Conservation (phyloP, 2,888 invertebrate genomes). For the Caenorhabditis wallacei region DNA sequence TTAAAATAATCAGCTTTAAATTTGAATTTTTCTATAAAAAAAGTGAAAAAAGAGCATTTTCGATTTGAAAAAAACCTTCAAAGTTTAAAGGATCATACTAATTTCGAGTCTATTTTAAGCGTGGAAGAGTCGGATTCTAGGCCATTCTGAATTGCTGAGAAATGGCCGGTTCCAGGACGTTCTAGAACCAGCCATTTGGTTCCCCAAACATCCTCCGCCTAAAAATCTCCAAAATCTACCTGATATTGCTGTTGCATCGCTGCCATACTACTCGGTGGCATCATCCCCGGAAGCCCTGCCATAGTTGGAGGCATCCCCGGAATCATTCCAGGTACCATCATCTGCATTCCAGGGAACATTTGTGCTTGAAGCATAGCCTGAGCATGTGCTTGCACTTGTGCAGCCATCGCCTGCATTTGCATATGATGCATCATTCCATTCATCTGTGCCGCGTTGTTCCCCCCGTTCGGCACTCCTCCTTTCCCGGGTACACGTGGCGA, state of each 20-base stretch:
- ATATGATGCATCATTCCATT: conserved; percentile 48
- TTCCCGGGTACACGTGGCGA: conserved; percentile 55
- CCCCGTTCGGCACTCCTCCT: conserved; percentile 41
- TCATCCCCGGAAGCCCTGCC: conserved; percentile 65
- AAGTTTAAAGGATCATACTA: too few relatives aligned
- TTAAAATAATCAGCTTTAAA: too few relatives aligned
- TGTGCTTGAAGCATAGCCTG: conserved; percentile 55
- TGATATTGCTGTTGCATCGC: conserved; percentile 53
- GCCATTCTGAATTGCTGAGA: too few relatives aligned
- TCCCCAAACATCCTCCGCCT: conserved; percentile 8
- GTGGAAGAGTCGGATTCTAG: too few relatives aligned
- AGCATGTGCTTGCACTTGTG: conserved; percentile 27
- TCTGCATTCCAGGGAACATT: conserved; percentile 42
- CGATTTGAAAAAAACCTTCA: too few relatives aligned
- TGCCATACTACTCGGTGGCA: conserved; percentile 42
- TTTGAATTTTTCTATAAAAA: too few relatives aligned
- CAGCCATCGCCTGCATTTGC: conserved; percentile 43
- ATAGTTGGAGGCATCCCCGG: conserved; percentile 64
- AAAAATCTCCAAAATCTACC: not conserved
- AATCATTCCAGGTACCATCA: conserved; percentile 64
- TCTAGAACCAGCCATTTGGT: too few relatives aligned
- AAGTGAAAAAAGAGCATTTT: too few relatives aligned
- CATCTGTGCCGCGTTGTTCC: conserved; percentile 18
- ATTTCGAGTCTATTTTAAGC: too few relatives aligned
- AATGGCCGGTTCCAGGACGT: not conserved